These are phyloP conservation scores for Archaeoteleia sp. DNA, from an alignment of 2,888 invertebrate genomes.

Conservation along the genomic window DNA sequence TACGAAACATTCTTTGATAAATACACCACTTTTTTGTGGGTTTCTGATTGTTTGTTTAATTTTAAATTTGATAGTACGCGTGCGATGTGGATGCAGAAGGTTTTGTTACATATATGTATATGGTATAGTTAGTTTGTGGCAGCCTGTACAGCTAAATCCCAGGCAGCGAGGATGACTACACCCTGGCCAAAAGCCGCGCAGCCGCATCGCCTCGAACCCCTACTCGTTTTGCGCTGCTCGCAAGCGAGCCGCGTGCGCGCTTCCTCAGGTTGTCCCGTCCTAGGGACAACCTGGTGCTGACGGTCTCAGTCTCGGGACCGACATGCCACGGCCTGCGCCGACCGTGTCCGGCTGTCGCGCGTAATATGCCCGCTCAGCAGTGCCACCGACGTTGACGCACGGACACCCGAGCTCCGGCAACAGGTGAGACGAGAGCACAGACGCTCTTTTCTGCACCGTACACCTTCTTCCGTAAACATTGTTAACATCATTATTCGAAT, in stretches of 20 bases:
- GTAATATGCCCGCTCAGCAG: conserved; percentile 50
- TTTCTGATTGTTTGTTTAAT: too few species aligned
- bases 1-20: too few species aligned
- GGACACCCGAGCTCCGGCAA: conserved; percentile 50
- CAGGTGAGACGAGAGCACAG: conserved; percentile 49
- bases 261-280: conserved; percentile 40
- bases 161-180: conserved; percentile 66
- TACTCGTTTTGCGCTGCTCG: conserved; percentile 40
- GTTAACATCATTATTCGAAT: too few species aligned
- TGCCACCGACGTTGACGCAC: conserved; percentile 42
- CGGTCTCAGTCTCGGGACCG: conserved; percentile 48
- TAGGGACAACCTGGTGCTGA: conserved; percentile 36
- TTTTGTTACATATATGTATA: conserved; percentile 16
- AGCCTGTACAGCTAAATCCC: conserved; percentile 57
- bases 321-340: conserved; percentile 49
- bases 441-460: conserved; percentile 37
- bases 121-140: conserved; percentile 45
- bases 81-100: too few species aligned
- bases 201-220: conserved; percentile 53
- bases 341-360: conserved; percentile 45
- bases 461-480: too few species aligned
- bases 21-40: too few species aligned
- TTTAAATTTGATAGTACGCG: too few species aligned
- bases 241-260: conserved; percentile 32
- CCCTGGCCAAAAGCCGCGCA: conserved; percentile 71